Evolutionary conservation across 2,113 vertebrate species (phyloP).

Genomic region (Oryctolagus cuniculus): DNA sequence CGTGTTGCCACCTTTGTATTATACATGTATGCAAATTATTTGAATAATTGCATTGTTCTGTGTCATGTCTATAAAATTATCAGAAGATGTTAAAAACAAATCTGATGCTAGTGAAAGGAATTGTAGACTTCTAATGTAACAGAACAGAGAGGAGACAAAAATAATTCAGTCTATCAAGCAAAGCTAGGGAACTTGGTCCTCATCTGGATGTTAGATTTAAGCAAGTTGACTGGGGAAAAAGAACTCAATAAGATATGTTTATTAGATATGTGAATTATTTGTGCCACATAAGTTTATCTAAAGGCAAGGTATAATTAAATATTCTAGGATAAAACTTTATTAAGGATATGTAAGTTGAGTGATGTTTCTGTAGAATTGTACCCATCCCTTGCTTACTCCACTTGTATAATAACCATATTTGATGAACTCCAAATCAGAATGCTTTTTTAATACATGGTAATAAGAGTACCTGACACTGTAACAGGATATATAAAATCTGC

Average conservation of each 20-base stretch:
- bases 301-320: slow-evolving; percentile 3
- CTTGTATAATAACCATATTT: neutral
- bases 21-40: neutral
- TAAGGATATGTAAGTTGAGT: neutral
- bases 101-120: slow-evolving; percentile 3
- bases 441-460: slow-evolving; percentile 5
- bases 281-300: neutral
- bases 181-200: neutral
- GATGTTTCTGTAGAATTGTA: neutral
- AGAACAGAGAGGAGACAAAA: neutral
- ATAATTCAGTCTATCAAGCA: neutral
- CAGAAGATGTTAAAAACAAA: neutral
- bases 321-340: neutral
- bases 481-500: neutral
- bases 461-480: neutral
- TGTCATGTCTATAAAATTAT: neutral
- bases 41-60: neutral
- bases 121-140: neutral
- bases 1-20: neutral
- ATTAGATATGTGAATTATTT: neutral
- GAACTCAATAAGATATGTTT: neutral
- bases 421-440: neutral
- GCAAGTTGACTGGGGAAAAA: neutral
- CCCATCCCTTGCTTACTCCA: neutral
- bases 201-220: neutral